Base-by-base conservation (phyloP, 2,113 vertebrate species). In the Colaptes auratus region DNA sequence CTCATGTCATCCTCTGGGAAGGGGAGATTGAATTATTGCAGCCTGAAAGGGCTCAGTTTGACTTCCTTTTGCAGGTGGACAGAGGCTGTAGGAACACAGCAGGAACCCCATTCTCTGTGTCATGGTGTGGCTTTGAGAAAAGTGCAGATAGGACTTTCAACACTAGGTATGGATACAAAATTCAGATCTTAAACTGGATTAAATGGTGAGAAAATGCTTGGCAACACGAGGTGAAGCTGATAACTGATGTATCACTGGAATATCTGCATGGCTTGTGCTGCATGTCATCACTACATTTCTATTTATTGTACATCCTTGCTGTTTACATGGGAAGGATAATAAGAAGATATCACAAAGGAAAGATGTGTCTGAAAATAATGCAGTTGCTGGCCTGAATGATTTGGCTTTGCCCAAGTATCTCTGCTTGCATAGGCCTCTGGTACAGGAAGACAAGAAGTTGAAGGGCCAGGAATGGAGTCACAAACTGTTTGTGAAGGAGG, bases 401-500 rank as follows among this genome's bases (percentile, higher is more conserved):
- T 33, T 90, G 50, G 15, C 27, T 67, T 2, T 18, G 12, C 12
- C n/a, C 14, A 2, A 1, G 10, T 60, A 8, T 23, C 42, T 52
- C 65, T 86, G 72, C 17, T 72, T 1, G 2, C 18, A 5, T 0
- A 46, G 60, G 21, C n/a, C 42, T 74, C 64, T 73, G 27, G 16
- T 46, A 31, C 48, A 75, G 46, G 31, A 66, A 42, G 3, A 6
- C 2, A 3, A 31, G 15, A 21, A 48, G 14, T 4, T 19, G 13
- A 69, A n/a, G 58, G 58, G 5, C 21, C 18, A 23, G 27, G 6
- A 44, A 15, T 4, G 24, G 28, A 36, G 13, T 44, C 8, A 3
- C 56, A 27, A 66, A 42, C 19, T 52, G 14, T 19, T 79, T 10
- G 7, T 0, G 0, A 71, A 73, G 10, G 4, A 7, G 3, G 1